Conservation (phyloP, 1,140 invertebrate species). For the Muscidifurax raptorellus region DNA sequence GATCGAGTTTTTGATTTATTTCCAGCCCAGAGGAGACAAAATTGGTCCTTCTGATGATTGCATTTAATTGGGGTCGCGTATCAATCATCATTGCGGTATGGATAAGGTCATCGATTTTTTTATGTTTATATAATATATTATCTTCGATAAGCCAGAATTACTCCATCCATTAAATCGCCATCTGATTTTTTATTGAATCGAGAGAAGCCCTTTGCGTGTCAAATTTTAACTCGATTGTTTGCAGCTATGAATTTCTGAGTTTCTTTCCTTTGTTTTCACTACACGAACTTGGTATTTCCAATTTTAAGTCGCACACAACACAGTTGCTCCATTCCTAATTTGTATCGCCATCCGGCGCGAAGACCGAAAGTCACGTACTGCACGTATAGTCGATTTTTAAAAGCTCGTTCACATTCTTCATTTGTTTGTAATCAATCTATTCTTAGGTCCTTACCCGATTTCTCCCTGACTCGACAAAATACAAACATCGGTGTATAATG, state of each 20-base stretch:
- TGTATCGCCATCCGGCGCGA: neutral
- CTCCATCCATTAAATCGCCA: neutral
- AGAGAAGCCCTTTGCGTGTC: neutral
- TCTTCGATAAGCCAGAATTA: neutral
- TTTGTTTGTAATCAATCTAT: neutral
- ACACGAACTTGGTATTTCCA: neutral
- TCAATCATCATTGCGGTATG: constrained; percentile 15
- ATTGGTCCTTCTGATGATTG: constrained; percentile 36
- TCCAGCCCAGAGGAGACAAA: constrained; percentile 25
- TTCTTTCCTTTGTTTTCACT: neutral
- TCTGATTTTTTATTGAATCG: constrained; percentile 7
- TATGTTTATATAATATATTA: neutral
- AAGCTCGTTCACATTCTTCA: neutral
- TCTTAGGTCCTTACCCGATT: neutral
- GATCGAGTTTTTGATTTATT: constrained; percentile 35
- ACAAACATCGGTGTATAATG: neutral
- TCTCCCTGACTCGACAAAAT: neutral
- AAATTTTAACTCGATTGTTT: neutral
- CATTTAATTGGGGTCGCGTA: constrained; percentile 37
- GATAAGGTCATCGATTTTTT: constrained; percentile 23
- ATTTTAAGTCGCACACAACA: neutral
- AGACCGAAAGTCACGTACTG: neutral
- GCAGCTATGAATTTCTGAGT: neutral
- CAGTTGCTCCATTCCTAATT: neutral
- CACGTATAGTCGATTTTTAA: neutral